Evolutionary conservation across 64 coral and sea anemone species (phyloP), one percentile per base, ranked within the genome.

Genomic region (Stichodactyla helianthus): DNA sequence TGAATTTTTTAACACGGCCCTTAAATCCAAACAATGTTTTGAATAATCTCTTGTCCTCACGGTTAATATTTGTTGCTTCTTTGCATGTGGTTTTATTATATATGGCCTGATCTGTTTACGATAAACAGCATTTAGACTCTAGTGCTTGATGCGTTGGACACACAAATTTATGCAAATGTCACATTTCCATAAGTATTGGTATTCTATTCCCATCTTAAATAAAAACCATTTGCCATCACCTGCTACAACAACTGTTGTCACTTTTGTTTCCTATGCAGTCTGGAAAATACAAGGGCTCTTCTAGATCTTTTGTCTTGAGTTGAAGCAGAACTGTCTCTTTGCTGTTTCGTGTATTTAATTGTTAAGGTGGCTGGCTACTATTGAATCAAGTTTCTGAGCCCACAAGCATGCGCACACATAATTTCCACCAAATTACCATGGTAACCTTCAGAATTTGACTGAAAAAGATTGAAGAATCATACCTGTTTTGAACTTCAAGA

Each of bases 201-300:
- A 51, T 82, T 52, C 20, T 53, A 54, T 16, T 54, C 54, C 51
- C 19, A 16, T 82, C 79, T 50, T 52, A 10, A 14, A 10, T 52
- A 22, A 35, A 80, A 28, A 15, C 31, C 79, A 82, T 54, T 82
- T 82, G 79, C 79, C 14, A 82, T 54, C 51, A 82, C 17, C 20
- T 82, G 79, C 79, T 54, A 52, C 50, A 23, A 52, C 51, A 54
- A 51, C 51, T 52, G 20, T 54, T 54, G 18, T 54, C 51, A 82
- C 35, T 18, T 0, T 52, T 23, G 51, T 82, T 57, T 6, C 79
- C 18, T 57, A 22, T 35, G 12, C 20, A 82, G 51, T 51, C 79
- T 82, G 17, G 8, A 54, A 51, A 16, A 17, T 25, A 18, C 10
- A 18, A 65, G 20, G 62, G 62, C 19, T 28, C 35, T 44, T 44